phyloP scores from a whole-genome alignment of 1,140 invertebrate genomes.

The Drosophila auraria region DNA sequence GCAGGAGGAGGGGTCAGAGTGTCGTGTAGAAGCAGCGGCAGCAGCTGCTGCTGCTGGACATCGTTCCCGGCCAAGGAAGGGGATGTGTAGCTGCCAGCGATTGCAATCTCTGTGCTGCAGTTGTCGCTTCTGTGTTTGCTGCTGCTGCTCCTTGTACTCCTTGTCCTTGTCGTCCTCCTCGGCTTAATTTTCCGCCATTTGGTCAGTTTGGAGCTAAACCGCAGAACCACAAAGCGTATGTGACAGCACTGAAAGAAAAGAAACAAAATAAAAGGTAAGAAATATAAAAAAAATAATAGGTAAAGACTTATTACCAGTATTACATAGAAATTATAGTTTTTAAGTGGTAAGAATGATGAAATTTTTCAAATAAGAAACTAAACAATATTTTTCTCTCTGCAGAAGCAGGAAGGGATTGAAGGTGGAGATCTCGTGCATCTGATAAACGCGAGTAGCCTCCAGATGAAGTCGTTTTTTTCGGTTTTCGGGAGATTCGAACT shows the following conservation, averaged over 20 bases:
- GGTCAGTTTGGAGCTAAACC: constrained; percentile 55
- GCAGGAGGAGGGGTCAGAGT: constrained; percentile 30
- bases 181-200: constrained; percentile 80
- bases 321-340: background rate
- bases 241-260: constrained; percentile 23
- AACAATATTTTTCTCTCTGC: constrained; percentile 3
- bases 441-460: constrained; percentile 54
- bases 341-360: no score
- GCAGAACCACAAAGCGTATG: constrained; percentile 67
- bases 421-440: constrained; percentile 62
- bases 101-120: constrained; percentile 69
- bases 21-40: constrained; percentile 62
- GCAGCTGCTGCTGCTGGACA: constrained; percentile 53
- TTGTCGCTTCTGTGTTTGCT: constrained; percentile 45
- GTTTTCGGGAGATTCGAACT: constrained; percentile 8
- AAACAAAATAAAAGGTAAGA: no score
- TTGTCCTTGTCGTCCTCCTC: constrained; percentile 7
- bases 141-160: background rate
- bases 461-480: constrained; percentile 60
- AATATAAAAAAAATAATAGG: background rate
- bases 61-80: constrained; percentile 32
- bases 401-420: constrained; percentile 18
- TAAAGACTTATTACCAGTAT: background rate
- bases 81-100: constrained; percentile 60
- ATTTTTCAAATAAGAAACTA: no score